Percentiles rank a stretch among this genome's conserved stretches.
phyloP scores from a whole-genome alignment of 2,113 vertebrate species.

The Corydoras sp. region DNA sequence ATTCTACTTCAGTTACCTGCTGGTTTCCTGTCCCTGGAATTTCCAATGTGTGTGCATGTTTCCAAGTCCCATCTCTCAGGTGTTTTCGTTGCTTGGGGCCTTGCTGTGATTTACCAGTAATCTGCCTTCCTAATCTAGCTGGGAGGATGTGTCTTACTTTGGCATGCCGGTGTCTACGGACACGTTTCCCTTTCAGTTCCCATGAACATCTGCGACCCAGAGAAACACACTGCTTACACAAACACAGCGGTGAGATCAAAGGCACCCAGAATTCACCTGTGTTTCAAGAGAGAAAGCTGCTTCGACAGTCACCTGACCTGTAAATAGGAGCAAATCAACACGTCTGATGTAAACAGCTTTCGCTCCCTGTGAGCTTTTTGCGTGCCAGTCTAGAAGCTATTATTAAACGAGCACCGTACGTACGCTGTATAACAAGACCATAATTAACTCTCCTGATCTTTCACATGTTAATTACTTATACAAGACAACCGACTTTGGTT shows the following conservation, averaged over 20 bases:
- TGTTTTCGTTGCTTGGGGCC: constrained; percentile 22
- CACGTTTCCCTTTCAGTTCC: constrained; percentile 57
- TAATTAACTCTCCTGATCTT: background rate
- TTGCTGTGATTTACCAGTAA: constrained; percentile 30
- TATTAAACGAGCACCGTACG: background rate
- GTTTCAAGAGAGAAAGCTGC: constrained; percentile 39
- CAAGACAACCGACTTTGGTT: background rate
- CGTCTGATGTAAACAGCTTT: constrained; percentile 13
- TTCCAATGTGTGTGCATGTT: constrained; percentile 49
- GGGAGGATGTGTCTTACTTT: constrained; percentile 49
- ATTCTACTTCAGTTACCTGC: no score
- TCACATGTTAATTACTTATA: constrained; percentile 20
- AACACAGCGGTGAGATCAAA: constrained; percentile 60
- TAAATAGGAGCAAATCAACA: constrained; percentile 37
- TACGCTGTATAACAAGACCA: background rate
- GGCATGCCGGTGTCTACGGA: constrained; percentile 45
- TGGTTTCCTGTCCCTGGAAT: constrained; percentile 44
- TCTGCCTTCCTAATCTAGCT: constrained; percentile 36
- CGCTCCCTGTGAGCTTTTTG: background rate
- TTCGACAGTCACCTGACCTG: constrained; percentile 46
- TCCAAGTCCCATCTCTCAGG: constrained; percentile 18
- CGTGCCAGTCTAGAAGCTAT: background rate
- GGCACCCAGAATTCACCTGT: constrained; percentile 39
- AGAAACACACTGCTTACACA: constrained; percentile 52
- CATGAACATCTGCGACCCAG: constrained; percentile 58